These are phyloP conservation scores for Noctua janthina DNA, from an alignment of 2,888 invertebrate genomes.

Conservation along the genomic window DNA sequence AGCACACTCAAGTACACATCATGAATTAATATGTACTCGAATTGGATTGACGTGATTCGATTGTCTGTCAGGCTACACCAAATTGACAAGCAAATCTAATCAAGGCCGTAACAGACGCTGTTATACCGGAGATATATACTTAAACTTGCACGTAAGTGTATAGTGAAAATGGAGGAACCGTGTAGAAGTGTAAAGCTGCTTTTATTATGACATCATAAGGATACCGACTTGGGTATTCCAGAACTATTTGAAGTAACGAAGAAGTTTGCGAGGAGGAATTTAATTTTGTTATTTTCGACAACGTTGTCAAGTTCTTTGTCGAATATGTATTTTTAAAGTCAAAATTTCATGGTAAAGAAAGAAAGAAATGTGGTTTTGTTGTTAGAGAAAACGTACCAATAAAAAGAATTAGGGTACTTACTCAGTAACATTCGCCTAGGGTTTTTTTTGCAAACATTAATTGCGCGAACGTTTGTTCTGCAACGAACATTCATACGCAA, in stretches of 20 bases:
- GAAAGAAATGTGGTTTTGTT: background rate
- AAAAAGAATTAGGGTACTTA: background rate
- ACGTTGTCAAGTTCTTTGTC: background rate
- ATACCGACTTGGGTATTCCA: constrained; percentile 39
- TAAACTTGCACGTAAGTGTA: constrained; percentile 40
- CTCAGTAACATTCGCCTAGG: background rate
- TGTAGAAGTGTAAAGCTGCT: constrained; percentile 42
- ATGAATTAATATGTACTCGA: constrained; percentile 51
- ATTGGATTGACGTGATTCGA: constrained; percentile 60
- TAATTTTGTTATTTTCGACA: constrained; percentile 30
- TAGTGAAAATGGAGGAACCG: constrained; percentile 45
- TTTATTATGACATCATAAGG: constrained; percentile 42
- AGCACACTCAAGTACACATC: constrained; percentile 26
- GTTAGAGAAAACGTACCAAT: background rate
- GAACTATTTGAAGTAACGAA: constrained; percentile 45
- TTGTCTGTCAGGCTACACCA: constrained; percentile 49
- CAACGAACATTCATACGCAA: background rate
- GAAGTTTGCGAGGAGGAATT: constrained; percentile 28
- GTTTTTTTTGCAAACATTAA: background rate
- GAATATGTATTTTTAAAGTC: constrained; percentile 1
- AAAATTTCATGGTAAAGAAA: background rate
- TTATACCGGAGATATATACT: constrained; percentile 28
- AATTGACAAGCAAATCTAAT: constrained; percentile 65
- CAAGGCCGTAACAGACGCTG: constrained; percentile 41
- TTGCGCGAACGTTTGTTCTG: background rate